Percentiles rank a stretch among this genome's conserved stretches.
phyloP scores from a whole-genome alignment of 2,888 invertebrate genomes.

The Drosophila sordidapex region DNA sequence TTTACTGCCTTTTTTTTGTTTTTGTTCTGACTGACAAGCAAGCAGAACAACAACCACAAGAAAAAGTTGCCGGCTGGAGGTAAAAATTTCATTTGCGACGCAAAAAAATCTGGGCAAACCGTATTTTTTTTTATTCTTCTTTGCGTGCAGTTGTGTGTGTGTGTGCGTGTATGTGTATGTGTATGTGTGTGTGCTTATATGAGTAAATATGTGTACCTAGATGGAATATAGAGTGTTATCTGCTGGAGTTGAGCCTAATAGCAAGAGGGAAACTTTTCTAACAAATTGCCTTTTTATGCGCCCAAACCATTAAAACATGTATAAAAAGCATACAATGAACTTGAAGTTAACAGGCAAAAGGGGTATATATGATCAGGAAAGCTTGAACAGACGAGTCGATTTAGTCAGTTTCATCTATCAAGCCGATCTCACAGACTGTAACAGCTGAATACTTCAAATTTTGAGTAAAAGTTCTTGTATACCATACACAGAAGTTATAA shows the following conservation, averaged over 20 bases:
- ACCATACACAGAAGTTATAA: neutral
- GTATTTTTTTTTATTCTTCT: conserved; percentile 15
- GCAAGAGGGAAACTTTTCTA: neutral
- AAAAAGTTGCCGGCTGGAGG: conserved; percentile 41
- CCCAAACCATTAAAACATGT: neutral
- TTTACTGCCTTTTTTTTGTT: neutral
- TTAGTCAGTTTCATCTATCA: too few species aligned
- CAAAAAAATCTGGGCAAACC: conserved; percentile 44
- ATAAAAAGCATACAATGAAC: neutral
- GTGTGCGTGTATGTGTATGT: neutral
- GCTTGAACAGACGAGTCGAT: neutral
- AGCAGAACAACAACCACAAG: conserved; percentile 16
- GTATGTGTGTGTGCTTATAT: neutral
- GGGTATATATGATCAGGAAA: too few species aligned
- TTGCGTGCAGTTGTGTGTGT: conserved; percentile 1
- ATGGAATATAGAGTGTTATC: conserved; percentile 1
- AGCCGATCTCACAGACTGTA: neutral
- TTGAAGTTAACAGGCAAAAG: neutral
- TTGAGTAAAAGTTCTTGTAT: neutral
- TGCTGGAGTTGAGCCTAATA: neutral
- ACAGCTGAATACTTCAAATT: neutral
- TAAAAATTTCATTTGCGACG: conserved; percentile 52
- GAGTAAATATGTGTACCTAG: neutral
- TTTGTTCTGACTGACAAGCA: conserved; percentile 8
- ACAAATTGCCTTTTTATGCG: neutral